Base-by-base conservation (phyloP, 2,888 invertebrate genomes). In the Adelphocoris suturalis region DNA sequence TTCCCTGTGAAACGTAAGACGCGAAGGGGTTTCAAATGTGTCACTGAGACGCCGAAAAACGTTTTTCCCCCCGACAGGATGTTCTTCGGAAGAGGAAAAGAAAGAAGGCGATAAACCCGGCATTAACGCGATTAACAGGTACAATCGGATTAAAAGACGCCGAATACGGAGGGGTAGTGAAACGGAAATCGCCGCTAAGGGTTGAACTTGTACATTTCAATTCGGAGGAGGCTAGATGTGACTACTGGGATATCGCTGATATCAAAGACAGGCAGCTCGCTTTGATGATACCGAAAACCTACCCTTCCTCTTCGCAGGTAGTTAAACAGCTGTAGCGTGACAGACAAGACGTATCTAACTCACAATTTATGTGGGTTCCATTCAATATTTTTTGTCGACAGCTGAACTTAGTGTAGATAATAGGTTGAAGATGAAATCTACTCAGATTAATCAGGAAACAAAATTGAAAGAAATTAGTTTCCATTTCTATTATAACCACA, bases 41-140 rank as follows among this genome's bases (percentile, higher is more conserved):
- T 68, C 68, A 68, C 68, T 68, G 23, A 19, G 68, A 68, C 68
- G 23, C 68, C 68, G 68, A 68, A 23, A 68, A 68, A 23, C 4
- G 23, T 0, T 61, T 19, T 19, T 19, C 14, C 13, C 68, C 0
- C 68, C 68, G 68, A 68, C 68, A 23, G 68, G 68, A 68, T 12
- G 61, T 61, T 61, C 61, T 19, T 61, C 7, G 68, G 23, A 9
- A 9, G n/a, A n/a, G 61, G n/a, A 19, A 52, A 5, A 57, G 37
- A n/a, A n/a, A n/a, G 37, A 16, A 16, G 57, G 1, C 68, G 68
- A 19, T 68, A 68, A 68, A 19, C 11, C 68, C 12, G 27, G 68
- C 68, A 23, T 68, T 68, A 68, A 68, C 68, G 68, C 68, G 68
- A 68, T 68, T 68, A 68, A 68, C 68, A 68, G 68, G 27, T 68